Evolutionary conservation across 2,113 vertebrate species (phyloP), one percentile per base, ranked within the genome.

Genomic region (Mungos mungo): DNA sequence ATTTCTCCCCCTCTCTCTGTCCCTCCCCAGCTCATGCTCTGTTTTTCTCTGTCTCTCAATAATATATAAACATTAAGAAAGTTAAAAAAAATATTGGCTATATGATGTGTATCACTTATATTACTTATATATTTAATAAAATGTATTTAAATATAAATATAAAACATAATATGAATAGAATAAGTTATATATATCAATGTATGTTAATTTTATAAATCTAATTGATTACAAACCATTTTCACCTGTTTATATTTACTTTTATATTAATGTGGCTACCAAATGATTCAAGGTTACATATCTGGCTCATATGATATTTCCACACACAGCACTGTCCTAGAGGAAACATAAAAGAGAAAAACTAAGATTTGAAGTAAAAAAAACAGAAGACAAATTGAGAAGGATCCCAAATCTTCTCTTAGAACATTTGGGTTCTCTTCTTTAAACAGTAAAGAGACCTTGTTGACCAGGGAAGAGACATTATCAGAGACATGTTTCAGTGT

Each of bases 301-400:
- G 60, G 31, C 19, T 97, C 69, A 80, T 84, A 72, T 29, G 84
- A 63, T 63, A 80, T 93, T 94, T 88, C 19, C 95, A 65, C 10
- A 16, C 31, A 47, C 16, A 82, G 0, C 9, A 76, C 21, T 80
- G 16, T 54, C 41, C 38, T 54, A 76, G 13, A 88, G 25, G 29
- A 45, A 71, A 47, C 11, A 79, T 47, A 66, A 95, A 66, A 88
- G 19, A 33, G 38, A 79, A 33, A 81, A 88, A 27, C 45, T 54
- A 72, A 72, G 11, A 86, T 85, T 25, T 54, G 5, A 76, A 45
- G 3, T 0, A 69, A 69, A 94, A 69, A 94, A 79, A 83, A 21
- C 33, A 68, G 31, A 92, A 85, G 74, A 82, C 25, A 79, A 72
- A 79, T 74, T 31, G 25, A 54, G 41, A 63, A 35, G 29, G 57